Evolutionary conservation across 2,888 invertebrate genomes (phyloP).

Genomic region (Lycia hirtaria): DNA sequence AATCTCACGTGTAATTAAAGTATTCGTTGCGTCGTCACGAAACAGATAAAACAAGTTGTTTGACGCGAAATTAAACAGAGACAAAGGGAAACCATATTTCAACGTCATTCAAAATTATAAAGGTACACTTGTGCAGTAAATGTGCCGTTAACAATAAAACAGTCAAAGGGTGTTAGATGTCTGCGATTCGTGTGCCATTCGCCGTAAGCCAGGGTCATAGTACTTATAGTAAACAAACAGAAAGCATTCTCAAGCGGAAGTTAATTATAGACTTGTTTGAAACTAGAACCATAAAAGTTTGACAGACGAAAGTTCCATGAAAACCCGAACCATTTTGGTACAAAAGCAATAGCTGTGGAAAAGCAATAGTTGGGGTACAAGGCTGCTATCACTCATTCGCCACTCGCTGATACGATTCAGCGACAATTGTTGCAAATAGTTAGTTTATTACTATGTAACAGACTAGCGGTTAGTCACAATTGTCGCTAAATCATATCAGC

Average conservation of each 20-base stretch:
- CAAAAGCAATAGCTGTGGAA: no score
- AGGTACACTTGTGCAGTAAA: conserved; percentile 52
- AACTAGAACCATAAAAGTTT: not conserved
- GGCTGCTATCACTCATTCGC: no score
- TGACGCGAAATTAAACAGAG: conserved; percentile 42
- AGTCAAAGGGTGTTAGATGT: conserved; percentile 28
- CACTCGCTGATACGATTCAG: no score
- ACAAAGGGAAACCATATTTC: conserved; percentile 48
- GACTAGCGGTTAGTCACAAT: no score
- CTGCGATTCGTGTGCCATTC: conserved; percentile 28
- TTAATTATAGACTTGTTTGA: not conserved
- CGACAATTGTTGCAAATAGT: no score
- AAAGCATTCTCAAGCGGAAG: not conserved
- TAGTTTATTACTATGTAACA: no score
- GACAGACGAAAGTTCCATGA: not conserved
- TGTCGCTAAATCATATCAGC: no score
- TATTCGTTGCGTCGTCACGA: conserved; percentile 55
- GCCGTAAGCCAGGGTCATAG: conserved; percentile 3
- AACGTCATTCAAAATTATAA: conserved; percentile 53
- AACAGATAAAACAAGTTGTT: conserved; percentile 50
- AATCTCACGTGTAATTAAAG: conserved; percentile 42
- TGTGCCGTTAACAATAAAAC: conserved; percentile 61
- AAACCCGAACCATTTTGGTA: no score
- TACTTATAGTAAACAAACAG: conserved; percentile 1
- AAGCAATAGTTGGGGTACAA: no score